Evolutionary conservation across 1,140 invertebrate species (phyloP).

Genomic region (Sitobion miscanthi): DNA sequence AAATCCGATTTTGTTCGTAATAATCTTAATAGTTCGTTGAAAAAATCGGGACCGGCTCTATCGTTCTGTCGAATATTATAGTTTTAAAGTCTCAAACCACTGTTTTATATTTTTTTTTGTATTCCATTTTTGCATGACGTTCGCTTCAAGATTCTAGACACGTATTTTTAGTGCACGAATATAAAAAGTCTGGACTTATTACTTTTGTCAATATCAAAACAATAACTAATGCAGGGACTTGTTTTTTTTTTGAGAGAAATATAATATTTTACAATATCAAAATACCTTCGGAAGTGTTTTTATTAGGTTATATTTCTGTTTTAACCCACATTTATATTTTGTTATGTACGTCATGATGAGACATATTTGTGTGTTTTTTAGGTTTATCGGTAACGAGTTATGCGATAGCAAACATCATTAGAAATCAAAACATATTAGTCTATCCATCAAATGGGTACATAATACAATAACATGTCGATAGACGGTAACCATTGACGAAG

Average conservation of each 20-base stretch:
- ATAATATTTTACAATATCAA: neutral
- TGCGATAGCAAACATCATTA: neutral
- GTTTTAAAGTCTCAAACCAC: neutral
- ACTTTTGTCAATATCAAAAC: neutral
- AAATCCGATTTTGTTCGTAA: neutral
- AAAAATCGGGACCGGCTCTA: neutral
- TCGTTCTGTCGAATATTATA: neutral
- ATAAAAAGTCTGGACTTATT: neutral
- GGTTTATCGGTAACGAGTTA: neutral
- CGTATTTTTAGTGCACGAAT: neutral
- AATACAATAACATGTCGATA: neutral
- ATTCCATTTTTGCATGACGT: neutral
- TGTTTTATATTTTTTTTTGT: neutral
- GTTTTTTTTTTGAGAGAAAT: neutral
- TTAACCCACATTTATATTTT: neutral
- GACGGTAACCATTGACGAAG: neutral
- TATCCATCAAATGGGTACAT: neutral
- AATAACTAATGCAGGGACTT: neutral
- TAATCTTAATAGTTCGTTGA: neutral
- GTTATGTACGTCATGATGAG: neutral
- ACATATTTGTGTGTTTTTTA: neutral
- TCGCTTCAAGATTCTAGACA: neutral
- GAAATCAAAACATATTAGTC: neutral
- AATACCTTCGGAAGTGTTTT: neutral
- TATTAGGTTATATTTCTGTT: neutral